Percentiles rank a stretch among this genome's conserved stretches.
phyloP scores from a whole-genome alignment of 2,113 vertebrate species.

The Cricetomys ansorgei region DNA sequence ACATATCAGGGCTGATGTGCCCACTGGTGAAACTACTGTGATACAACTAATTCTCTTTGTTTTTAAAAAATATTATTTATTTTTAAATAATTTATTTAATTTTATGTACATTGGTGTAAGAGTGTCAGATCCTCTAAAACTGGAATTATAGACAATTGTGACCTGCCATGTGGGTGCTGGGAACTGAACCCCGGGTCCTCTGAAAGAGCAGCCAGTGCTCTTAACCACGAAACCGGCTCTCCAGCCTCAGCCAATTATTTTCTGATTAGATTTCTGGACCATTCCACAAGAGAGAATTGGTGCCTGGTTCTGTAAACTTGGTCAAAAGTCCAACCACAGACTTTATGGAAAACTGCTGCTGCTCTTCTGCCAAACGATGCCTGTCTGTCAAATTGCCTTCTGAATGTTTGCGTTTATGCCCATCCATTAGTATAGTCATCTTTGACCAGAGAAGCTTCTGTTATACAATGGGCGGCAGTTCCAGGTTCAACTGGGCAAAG shows the following conservation, averaged over 20 bases:
- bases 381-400: background rate
- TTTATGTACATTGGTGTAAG: no score
- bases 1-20: background rate
- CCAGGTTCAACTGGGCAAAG: background rate
- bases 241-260: no score
- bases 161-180: no score
- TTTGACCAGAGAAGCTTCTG: background rate
- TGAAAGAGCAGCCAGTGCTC: no score
- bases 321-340: background rate
- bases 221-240: no score
- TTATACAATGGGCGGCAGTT: no score
- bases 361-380: background rate
- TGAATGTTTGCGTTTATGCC: background rate
- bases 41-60: no score
- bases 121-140: no score
- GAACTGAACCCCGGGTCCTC: no score
- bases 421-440: background rate
- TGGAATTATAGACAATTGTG: no score
- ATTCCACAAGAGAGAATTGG: background rate
- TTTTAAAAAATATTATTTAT: no score
- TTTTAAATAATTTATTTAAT: no score
- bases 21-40: background rate
- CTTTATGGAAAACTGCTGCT: background rate
- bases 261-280: background rate
- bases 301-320: background rate